Evolutionary conservation across 2,888 invertebrate species (phyloP), one percentile per base, ranked within the genome.

Genomic region (Lordiphosa fenestrarum): DNA sequence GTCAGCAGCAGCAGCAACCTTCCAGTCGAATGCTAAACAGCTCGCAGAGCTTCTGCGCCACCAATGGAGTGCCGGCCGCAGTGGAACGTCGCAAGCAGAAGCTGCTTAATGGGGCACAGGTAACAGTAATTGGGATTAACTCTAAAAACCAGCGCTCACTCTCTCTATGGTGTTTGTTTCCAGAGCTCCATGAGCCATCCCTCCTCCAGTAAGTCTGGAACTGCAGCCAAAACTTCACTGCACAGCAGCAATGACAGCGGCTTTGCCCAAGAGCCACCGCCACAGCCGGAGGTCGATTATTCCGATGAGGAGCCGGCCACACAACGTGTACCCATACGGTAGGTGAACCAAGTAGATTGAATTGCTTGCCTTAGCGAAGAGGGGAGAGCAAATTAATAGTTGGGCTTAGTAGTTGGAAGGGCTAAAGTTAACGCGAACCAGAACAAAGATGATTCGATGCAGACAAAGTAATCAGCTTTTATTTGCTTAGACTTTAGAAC

Each of bases 241-340:
- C 96, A 96, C 89, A 96, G 96, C 90, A 96, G 96, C 88, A 96
- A 96, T 89, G 96, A 96, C 90, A 96, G 96, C 75, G 96, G 96
- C 12, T 96, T 96, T 89, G 95, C 96, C 84, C 96, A 96, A 87
- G 96, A 96, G 87, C 92, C 92, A 30, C 96, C 96, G 3, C 94
- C 94, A 23, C 95, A 95, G 85, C 96, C 96, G 19, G 96, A 96
- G 89, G 93, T 96, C 60, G 96, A 96, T 89, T 96, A 96, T 89
- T 96, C 96, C 50, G 96, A 96, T 86, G 96, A 96, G 90, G 96
- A 96, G 87, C 94, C 93, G 47, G 92, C 69, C 54, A 69, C 93
- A 21, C 91, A 84, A 91, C 91, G 91, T 80, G 88, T 91, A 68
- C 90, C 91, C 49, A 90, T 90, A 84, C 90, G 91, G 91, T 91